Evolutionary conservation across 2,797 vertebrate species (phyloP), one percentile per base, ranked within the genome.

Genomic region (Hephaestus fuliginosus): DNA sequence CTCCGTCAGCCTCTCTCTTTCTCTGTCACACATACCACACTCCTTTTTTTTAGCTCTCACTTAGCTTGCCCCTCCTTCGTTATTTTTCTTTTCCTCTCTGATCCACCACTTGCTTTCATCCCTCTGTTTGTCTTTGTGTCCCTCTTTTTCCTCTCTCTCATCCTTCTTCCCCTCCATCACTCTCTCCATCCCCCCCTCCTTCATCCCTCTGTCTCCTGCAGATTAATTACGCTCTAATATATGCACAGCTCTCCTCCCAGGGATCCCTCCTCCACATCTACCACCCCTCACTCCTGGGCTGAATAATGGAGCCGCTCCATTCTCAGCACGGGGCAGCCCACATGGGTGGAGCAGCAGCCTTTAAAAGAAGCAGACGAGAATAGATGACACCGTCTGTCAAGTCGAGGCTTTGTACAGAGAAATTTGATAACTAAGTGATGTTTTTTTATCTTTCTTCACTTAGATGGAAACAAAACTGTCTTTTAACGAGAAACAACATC

Each of bases 141-240:
- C 20, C 22, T 78, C 12, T 66, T n/a, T 22, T 43, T 11, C 46
- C 17, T 3, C 60, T 15, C 33, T 43, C 51, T 52, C 28, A 3
- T 25, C 25, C 61, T 57, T 9, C 11, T 41, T 57, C 25, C 62
- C 2, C 7, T 74, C 5, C 20, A 2, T 51, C 56, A 3, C 51
- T 7, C 15, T 58, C 57, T 10, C 18, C 30, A 2, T 28, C 33
- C 30, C 48, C 7, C 65, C 69, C 77, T 36, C 66, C 36, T 41
- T 80, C 69, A 43, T 66, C 67, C 70, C 76, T 81, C 75, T 71
- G 71, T 88, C 78, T 91, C 79, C 71, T 75, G 83, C 86, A 90
- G 89, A 89, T 91, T 92, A 90, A 92, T 91, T 91, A 84, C 53
- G 2, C 7, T 80, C 12, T 86, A 89, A 88, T 89, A 53, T 82